Evolutionary conservation across 1,140 invertebrate species (phyloP).

Genomic region (Octopus bimaculoides): DNA sequence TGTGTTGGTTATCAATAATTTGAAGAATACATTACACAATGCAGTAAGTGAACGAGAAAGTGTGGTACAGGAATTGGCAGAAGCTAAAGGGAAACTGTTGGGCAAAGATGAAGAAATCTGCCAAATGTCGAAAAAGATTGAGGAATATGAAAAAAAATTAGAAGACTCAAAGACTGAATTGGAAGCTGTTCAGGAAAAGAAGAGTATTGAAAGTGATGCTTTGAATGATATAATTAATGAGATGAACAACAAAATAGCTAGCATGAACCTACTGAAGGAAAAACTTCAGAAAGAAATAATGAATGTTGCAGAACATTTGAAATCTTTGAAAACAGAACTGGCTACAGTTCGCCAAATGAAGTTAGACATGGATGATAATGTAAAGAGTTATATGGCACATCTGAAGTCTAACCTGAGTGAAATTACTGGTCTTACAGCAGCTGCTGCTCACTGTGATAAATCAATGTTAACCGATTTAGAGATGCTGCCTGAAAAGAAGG

Average conservation of each 20-base stretch:
- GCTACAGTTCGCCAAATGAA: not conserved
- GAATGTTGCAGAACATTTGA: slow-evolving; percentile 12
- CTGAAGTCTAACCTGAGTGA: slow-evolving; percentile 18
- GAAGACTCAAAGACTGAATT: slow-evolving; percentile 3
- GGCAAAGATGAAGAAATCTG: slow-evolving; percentile 12
- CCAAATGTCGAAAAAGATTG: slow-evolving; percentile 13
- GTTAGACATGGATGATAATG: not conserved
- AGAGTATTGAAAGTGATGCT: slow-evolving; percentile 16
- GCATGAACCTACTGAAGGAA: not conserved
- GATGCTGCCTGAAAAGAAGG: slow-evolving; percentile 12
- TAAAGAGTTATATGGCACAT: slow-evolving; percentile 22
- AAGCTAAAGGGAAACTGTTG: slow-evolving; percentile 14
- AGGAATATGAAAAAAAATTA: slow-evolving; percentile 13
- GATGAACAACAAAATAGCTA: slow-evolving; percentile 18
- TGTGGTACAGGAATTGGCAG: slow-evolving; percentile 14
- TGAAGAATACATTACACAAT: slow-evolving; percentile 13
- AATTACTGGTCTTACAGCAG: not conserved
- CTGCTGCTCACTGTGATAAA: not conserved
- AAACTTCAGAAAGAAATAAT: slow-evolving; percentile 14
- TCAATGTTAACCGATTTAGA: not conserved
- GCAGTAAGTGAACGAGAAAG: slow-evolving; percentile 5
- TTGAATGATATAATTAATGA: slow-evolving; percentile 13
- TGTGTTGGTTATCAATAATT: slow-evolving; percentile 13
- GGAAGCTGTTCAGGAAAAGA: not conserved
- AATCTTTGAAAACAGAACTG: not conserved